Conservation (phyloP, 2,888 invertebrate species). For the Oasisia sp. region DNA sequence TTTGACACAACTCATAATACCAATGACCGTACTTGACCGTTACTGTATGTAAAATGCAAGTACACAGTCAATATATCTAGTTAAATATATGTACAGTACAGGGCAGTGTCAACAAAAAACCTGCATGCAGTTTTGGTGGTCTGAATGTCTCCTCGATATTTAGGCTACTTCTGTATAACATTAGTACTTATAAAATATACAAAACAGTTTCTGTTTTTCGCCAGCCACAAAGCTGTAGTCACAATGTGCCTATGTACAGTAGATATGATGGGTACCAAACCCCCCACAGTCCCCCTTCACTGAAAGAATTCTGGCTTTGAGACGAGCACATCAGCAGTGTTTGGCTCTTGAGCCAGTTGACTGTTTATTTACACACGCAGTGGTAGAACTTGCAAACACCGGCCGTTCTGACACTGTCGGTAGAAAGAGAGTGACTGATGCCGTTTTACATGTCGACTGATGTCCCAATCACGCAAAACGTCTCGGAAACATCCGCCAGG, state of each 20-base stretch:
- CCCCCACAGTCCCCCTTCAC: not conserved
- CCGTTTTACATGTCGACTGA: not conserved
- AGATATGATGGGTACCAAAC: not conserved
- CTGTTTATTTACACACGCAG: not conserved
- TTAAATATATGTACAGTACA: not conserved
- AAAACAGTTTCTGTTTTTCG: not conserved
- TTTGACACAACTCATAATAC: not conserved
- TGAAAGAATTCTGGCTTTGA: constrained; percentile 5
- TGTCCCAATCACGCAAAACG: not conserved
- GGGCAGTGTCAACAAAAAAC: not conserved
- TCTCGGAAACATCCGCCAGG: not conserved
- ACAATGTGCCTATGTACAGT: not conserved
- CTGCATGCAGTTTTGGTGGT: not conserved
- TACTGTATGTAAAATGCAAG: not conserved
- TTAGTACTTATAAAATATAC: constrained; percentile 12
- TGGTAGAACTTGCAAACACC: not conserved
- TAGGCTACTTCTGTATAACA: not conserved
- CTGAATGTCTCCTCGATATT: not conserved
- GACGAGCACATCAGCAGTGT: not conserved
- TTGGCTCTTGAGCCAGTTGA: not conserved
- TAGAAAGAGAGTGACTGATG: not conserved
- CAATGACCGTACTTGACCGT: not conserved
- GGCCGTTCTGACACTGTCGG: not conserved
- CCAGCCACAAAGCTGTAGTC: not conserved
- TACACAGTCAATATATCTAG: not conserved